Evolutionary conservation across 2,888 invertebrate species (phyloP).

Genomic region (Drosophila formosana): DNA sequence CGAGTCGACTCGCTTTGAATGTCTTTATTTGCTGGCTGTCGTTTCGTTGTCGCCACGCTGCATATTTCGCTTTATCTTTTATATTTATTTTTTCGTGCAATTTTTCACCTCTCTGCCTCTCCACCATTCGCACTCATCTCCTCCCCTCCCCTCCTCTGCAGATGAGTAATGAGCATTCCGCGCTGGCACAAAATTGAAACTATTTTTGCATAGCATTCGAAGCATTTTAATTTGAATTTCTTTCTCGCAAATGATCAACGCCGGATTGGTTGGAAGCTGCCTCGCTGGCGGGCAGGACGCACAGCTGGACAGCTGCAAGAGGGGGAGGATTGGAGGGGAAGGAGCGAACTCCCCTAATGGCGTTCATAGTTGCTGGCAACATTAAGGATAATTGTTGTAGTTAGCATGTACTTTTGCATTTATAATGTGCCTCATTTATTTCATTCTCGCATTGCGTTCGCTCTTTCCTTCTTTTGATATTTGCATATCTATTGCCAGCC

Average conservation of each 20-base stretch:
- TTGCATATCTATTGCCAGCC: constrained; percentile 70
- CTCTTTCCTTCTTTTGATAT: constrained; percentile 14
- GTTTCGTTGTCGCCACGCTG: constrained; percentile 34
- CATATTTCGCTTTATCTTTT: constrained; percentile 12
- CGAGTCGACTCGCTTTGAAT: constrained; percentile 25
- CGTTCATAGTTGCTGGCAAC: constrained; percentile 73
- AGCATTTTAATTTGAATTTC: constrained; percentile 81
- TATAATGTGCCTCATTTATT: constrained; percentile 81
- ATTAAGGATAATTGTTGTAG: constrained; percentile 80
- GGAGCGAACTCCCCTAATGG: constrained; percentile 59
- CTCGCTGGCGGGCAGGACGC: constrained; percentile 8
- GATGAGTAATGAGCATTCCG: constrained; percentile 80
- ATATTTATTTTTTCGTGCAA: constrained; percentile 6
- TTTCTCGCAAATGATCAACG: constrained; percentile 74
- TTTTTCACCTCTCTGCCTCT: constrained; percentile 14
- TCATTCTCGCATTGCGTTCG: constrained; percentile 38
- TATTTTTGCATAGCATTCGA: constrained; percentile 79
- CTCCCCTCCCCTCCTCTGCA: neutral
- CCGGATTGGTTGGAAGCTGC: constrained; percentile 14
- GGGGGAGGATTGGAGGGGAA: neutral
- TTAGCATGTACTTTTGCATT: constrained; percentile 80
- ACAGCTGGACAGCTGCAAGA: constrained; percentile 4
- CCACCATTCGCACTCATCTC: neutral
- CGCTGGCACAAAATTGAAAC: constrained; percentile 76
- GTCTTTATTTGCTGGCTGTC: constrained; percentile 52